Conservation (phyloP, 1,140 invertebrate genomes). For the Anthonomus grandis region DNA sequence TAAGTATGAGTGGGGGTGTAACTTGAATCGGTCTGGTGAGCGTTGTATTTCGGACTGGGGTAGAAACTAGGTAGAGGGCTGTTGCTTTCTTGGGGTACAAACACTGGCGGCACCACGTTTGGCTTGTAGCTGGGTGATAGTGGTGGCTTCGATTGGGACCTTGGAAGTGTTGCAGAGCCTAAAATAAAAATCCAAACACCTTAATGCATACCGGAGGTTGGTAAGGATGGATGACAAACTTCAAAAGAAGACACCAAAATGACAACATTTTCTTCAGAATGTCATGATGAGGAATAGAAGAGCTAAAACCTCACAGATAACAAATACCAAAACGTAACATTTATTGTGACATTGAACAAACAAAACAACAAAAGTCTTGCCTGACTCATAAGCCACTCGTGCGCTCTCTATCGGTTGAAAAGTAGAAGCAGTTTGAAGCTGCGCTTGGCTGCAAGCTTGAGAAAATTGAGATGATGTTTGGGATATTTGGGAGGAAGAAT, state of each 20-base stretch:
- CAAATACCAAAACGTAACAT: background rate
- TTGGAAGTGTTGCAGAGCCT: conserved; percentile 56
- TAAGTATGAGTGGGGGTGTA: conserved; percentile 17
- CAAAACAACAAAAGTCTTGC: conserved; percentile 32
- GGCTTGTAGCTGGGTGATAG: conserved; percentile 52
- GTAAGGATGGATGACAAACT: no score
- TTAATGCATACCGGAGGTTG: no score
- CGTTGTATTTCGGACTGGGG: conserved; percentile 43
- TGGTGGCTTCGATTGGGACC: conserved; percentile 52
- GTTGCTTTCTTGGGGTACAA: conserved; percentile 52
- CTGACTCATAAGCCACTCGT: conserved; percentile 18
- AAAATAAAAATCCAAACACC: conserved; percentile 33
- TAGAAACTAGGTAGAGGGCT: conserved; percentile 50
- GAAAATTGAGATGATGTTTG: conserved; percentile 3
- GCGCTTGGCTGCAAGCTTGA: background rate
- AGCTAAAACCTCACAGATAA: no score
- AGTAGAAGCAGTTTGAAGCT: conserved; percentile 1
- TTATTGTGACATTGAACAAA: background rate
- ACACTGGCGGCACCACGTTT: conserved; percentile 34
- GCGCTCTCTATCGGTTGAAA: conserved; percentile 16
- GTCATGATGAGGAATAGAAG: no score
- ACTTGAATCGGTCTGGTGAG: conserved; percentile 10
- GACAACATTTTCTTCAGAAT: no score
- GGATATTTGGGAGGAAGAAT: conserved; percentile 30
- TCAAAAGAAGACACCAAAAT: no score